Percentiles rank a stretch among this genome's conserved stretches.
These are phyloP conservation scores for Lagopus muta DNA, from an alignment of 2,113 vertebrate species.

Conservation along the genomic window DNA sequence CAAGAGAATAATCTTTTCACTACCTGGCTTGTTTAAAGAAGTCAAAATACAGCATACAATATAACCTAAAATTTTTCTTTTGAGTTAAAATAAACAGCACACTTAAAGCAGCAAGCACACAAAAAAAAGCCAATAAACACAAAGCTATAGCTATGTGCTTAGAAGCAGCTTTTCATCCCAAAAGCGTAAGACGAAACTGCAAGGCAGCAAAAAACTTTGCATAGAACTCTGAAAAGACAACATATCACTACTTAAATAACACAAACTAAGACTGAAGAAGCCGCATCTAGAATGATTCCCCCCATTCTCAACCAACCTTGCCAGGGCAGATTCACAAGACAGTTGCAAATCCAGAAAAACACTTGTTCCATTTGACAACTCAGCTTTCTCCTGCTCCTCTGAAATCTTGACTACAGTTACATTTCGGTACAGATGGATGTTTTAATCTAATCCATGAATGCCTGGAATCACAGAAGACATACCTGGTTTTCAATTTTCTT, in stretches of 20 bases:
- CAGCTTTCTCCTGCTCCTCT: not conserved
- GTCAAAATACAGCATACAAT: not conserved
- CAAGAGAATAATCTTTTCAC: not conserved
- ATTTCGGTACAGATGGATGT: slow-evolving; percentile 6
- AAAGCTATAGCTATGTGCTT: not conserved
- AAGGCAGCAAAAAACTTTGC: not conserved
- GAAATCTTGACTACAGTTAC: not conserved
- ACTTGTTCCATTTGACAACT: not conserved
- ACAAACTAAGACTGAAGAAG: not conserved
- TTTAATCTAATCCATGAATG: slow-evolving; percentile 10
- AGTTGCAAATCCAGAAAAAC: not conserved
- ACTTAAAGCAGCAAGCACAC: not conserved
- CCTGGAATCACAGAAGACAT: not conserved
- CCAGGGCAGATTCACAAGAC: not conserved
- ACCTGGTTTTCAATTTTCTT: not conserved
- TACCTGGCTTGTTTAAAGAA: not conserved
- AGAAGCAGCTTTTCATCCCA: slow-evolving; percentile 15
- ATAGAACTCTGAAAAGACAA: not conserved
- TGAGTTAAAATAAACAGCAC: not conserved
- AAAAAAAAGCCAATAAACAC: not conserved
- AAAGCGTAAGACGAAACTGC: not conserved
- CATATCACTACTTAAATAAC: not conserved
- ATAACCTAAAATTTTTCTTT: not conserved
- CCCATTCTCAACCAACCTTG: not conserved
- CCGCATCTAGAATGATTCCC: not conserved